Conservation (phyloP, 2,888 invertebrate species). For the Dromius quadrimaculatus region DNA sequence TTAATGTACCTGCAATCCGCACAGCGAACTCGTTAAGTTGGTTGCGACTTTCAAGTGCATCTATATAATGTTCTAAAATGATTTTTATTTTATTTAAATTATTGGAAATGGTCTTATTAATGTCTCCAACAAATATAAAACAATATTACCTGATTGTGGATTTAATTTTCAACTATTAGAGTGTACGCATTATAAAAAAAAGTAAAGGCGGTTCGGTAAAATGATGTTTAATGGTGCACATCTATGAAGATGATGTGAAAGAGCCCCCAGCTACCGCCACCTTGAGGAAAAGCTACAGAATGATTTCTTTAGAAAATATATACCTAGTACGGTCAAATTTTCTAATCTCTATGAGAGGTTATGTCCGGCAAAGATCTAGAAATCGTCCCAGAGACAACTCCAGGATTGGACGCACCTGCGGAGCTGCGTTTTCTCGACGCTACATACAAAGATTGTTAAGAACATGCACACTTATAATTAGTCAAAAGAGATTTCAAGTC, state of each 20-base stretch:
- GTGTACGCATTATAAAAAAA: too few species aligned
- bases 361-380: neutral
- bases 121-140: too few species aligned
- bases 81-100: too few species aligned
- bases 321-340: neutral
- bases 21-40: too few species aligned
- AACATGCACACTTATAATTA: constrained; percentile 1
- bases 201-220: neutral
- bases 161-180: too few species aligned
- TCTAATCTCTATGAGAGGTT: neutral
- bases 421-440: neutral
- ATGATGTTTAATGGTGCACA: neutral
- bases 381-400: neutral
- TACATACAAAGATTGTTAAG: constrained; percentile 2
- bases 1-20: too few species aligned
- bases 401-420: neutral
- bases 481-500: neutral
- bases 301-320: neutral
- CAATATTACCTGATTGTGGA: too few species aligned
- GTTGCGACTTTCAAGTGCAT: too few species aligned
- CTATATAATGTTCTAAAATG: too few species aligned
- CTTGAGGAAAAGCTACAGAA: neutral
- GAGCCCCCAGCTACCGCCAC: constrained; percentile 7
- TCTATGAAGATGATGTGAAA: too few species aligned
- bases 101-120: too few species aligned